Percentiles rank a stretch among this genome's conserved stretches.
phyloP scores from a whole-genome alignment of 2,888 invertebrate genomes.

The Drosophila dives region DNA sequence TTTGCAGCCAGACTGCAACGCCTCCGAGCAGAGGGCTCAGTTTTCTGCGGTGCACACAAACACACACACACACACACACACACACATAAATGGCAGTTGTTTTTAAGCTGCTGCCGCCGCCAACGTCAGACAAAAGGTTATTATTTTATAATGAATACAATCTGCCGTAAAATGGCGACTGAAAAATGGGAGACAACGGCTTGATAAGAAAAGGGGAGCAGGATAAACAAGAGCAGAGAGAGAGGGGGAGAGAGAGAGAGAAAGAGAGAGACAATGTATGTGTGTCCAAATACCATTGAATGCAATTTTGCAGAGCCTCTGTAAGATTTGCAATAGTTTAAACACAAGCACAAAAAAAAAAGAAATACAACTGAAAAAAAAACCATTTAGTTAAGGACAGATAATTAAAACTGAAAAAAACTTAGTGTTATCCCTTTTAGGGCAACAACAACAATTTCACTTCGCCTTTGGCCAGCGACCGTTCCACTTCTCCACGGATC shows the following conservation, averaged over 20 bases:
- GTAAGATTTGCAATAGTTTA: not conserved
- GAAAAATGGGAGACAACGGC: slow-evolving; percentile 38
- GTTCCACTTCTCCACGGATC: slow-evolving; percentile 94
- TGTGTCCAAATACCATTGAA: not conserved
- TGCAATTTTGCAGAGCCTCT: not conserved
- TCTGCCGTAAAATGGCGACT: slow-evolving; percentile 59
- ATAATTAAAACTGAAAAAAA: slow-evolving; percentile 85
- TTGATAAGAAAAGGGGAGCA: slow-evolving; percentile 9
- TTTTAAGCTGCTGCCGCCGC: slow-evolving; percentile 56
- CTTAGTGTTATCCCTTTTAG: slow-evolving; percentile 95
- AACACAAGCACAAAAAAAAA: slow-evolving; percentile 16
- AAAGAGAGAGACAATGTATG: not conserved
- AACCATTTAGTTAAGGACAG: slow-evolving; percentile 83
- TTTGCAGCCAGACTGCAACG: slow-evolving; percentile 51
- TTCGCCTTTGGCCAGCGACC: slow-evolving; percentile 95
- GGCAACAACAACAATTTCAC: slow-evolving; percentile 98
- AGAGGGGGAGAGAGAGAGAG: not conserved
- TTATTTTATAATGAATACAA: slow-evolving; percentile 82
- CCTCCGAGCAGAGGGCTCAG: slow-evolving; percentile 20
- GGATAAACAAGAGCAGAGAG: not conserved
- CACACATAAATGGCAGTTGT: slow-evolving; percentile 36
- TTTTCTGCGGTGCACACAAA: slow-evolving; percentile 41
- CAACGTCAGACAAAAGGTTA: slow-evolving; percentile 76
- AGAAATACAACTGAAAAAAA: slow-evolving; percentile 30
- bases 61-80: slow-evolving; percentile 12